Evolutionary conservation across 2,888 invertebrate species (phyloP).

Genomic region (Lapara coniferarum): DNA sequence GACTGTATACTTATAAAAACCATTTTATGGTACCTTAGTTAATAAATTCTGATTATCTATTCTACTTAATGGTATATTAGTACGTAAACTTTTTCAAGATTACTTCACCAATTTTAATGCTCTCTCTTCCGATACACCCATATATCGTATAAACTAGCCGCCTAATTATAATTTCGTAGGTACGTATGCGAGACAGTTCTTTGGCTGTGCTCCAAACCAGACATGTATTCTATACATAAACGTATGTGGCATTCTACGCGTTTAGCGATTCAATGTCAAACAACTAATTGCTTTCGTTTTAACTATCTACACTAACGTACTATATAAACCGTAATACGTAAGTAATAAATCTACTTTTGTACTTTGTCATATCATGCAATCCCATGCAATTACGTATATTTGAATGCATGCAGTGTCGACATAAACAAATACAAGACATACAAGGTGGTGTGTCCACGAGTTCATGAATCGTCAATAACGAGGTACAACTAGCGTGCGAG

Average conservation of each 20-base stretch:
- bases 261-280: conserved; percentile 47
- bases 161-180: conserved; percentile 39
- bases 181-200: conserved; percentile 47
- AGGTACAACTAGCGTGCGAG: conserved; percentile 54
- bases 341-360: not conserved
- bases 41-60: not conserved
- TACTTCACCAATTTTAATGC: conserved; percentile 6
- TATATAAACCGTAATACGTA: not conserved
- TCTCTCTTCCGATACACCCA: not conserved
- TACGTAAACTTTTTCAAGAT: not conserved
- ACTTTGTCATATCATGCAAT: conserved; percentile 18
- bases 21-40: not conserved
- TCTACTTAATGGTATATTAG: conserved; percentile 9
- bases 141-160: conserved; percentile 24
- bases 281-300: conserved; percentile 21
- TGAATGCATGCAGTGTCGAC: conserved; percentile 39
- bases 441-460: conserved; percentile 10
- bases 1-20: not conserved
- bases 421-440: conserved; percentile 22
- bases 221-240: conserved; percentile 32
- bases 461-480: conserved; percentile 7
- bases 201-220: conserved; percentile 59
- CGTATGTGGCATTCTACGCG: conserved; percentile 43
- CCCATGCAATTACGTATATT: conserved; percentile 7
- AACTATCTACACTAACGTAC: not conserved